Percentiles rank a stretch among this genome's conserved stretches.
Evolutionary conservation across 2,888 invertebrate genomes (phyloP).

Genomic region (Eilema sororculum): DNA sequence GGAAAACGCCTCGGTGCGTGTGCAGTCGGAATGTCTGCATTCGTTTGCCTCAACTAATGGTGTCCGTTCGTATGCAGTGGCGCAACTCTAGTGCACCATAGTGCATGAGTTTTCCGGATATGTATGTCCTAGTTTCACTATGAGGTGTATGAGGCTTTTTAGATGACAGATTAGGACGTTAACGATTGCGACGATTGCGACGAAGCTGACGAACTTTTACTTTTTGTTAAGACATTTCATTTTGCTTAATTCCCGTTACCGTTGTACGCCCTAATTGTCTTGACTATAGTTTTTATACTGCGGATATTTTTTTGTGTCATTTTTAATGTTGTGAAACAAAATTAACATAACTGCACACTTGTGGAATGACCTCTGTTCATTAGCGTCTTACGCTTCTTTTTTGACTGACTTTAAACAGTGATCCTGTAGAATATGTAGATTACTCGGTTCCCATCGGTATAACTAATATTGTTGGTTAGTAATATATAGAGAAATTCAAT

Average conservation of each 20-base stretch:
- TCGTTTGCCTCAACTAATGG: conserved; percentile 45
- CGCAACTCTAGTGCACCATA: conserved; percentile 46
- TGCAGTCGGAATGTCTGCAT: conserved; percentile 45
- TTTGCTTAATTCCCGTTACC: conserved; percentile 5
- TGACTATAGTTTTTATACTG: not conserved
- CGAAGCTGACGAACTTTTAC: conserved; percentile 35
- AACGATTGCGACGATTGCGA: conserved; percentile 25
- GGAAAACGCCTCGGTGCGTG: conserved; percentile 35
- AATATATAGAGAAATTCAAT: not conserved
- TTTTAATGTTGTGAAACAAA: not conserved
- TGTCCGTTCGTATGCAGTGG: conserved; percentile 38
- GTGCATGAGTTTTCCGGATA: conserved; percentile 41
- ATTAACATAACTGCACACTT: not conserved
- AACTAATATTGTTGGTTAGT: not conserved
- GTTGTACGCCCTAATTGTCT: not conserved
- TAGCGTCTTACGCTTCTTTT: not conserved
- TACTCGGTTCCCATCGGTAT: not conserved
- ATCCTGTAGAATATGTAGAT: not conserved
- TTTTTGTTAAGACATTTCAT: conserved; percentile 27
- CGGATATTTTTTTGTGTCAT: not conserved
- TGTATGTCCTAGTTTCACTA: conserved; percentile 39
- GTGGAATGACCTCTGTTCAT: not conserved
- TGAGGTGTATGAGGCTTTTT: conserved; percentile 25
- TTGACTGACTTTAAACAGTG: not conserved
- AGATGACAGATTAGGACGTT: conserved; percentile 27